Base-by-base conservation (phyloP, 2,113 vertebrate genomes). In the Talpa occidentalis region DNA sequence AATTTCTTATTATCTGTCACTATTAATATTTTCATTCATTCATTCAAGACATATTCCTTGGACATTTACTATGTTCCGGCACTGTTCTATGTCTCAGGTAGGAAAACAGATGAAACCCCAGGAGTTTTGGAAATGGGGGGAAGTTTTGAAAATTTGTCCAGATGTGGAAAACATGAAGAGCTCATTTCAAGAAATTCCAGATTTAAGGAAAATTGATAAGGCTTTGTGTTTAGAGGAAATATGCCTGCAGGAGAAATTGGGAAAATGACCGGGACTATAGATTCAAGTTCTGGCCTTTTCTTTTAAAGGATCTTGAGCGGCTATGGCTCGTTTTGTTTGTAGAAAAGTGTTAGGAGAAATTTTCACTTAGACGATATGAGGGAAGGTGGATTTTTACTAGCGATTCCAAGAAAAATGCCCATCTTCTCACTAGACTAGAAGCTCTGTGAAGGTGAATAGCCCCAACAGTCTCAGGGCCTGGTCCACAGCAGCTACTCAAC, bases 131-230 rank as follows among this genome's bases (percentile, higher is more conserved):
- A 77, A 85, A 81, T 66, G 11, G 10, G 19, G 28, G 3, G 0
- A 9, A 62, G 8, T 72, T 80, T 87, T 67, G 56, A 94, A 84
- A 93, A 64, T 40, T n/a, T 78, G 15, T 62, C 30, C 67, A 81
- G 42, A n/a, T 85, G 17, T 81, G 60, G 42, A 95, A 95, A 87
- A 59, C 28, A 49, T 35, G 26, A 42, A 93, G 76, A 73, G 28
- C 52, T 67, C 56, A 88, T 62, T 37, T 28, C 10, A 88, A 89
- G 37, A 92, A 52, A 91, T 64, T 94, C 17, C 70, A 95, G 77
- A 70, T 60, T 77, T 24, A 89, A 59, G 21, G 30, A 16, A 72
- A 44, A 62, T 67, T 11, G 56, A 28, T 44, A 62, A 92, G 19
- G 8, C 3, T 8, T 81, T 49, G 12, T 10, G 2, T 49, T 88